Percentiles rank a stretch among this genome's conserved stretches.
These are phyloP conservation scores for Lepidurus couesii DNA, from an alignment of 1,140 invertebrate genomes.

Conservation along the genomic window DNA sequence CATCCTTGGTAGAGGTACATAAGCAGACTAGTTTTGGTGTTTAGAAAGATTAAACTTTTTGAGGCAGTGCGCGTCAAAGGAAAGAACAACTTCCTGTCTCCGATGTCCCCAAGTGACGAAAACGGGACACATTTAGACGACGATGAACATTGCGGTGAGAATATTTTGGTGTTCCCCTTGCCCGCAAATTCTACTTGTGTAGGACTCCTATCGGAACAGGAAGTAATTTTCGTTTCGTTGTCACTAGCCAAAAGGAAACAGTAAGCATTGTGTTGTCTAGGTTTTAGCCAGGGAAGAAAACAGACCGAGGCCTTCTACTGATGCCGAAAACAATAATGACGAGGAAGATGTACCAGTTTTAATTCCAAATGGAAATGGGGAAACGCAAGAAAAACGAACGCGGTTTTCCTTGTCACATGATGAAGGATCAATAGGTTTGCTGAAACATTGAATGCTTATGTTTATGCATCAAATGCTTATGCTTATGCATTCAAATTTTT, in stretches of 20 bases:
- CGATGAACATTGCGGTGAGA: neutral
- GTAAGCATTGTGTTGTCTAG: neutral
- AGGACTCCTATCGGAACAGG: neutral
- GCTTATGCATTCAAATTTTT: constrained; percentile 34
- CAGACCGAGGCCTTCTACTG: neutral
- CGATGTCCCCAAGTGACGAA: neutral
- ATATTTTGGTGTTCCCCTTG: neutral
- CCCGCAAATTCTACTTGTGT: neutral
- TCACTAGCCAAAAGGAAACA: neutral
- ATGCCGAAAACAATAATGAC: constrained; percentile 38
- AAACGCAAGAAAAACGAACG: constrained; percentile 53
- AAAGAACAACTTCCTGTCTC: neutral
- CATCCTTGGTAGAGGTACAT: neutral
- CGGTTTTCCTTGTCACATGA: constrained; percentile 83
- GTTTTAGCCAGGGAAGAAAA: constrained; percentile 7
- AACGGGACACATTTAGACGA: neutral
- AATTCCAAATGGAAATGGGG: constrained; percentile 40
- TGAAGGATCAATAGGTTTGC: constrained; percentile 63
- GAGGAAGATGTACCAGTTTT: constrained; percentile 37
- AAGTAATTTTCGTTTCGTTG: neutral
- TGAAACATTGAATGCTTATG: constrained; percentile 28
- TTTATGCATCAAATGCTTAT: neutral
- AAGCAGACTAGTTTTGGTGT: neutral
- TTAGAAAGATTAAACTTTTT: neutral
- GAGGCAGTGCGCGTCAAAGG: neutral